Conservation (phyloP, 2,888 invertebrate genomes). For the Rotaria macrura region DNA sequence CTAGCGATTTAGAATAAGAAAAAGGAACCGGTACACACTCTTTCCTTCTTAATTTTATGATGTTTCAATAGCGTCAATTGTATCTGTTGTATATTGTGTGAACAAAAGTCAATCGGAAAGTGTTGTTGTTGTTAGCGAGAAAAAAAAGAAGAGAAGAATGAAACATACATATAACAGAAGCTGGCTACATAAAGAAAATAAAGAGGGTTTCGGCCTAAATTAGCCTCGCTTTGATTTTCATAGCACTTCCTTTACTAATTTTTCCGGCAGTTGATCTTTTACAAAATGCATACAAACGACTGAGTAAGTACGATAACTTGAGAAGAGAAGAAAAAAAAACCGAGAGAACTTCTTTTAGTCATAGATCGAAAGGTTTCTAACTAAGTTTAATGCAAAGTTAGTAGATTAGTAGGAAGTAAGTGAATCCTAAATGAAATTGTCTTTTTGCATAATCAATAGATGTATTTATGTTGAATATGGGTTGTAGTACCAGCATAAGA, state of each 20-base stretch:
- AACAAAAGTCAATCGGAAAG: slow-evolving; percentile 8
- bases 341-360: not conserved
- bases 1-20: not conserved
- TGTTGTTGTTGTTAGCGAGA: not conserved
- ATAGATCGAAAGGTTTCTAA: not conserved
- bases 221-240: slow-evolving; percentile 11
- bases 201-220: not conserved
- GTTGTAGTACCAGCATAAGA: not conserved
- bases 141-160: not conserved
- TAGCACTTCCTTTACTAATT: slow-evolving; percentile 6
- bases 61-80: not conserved
- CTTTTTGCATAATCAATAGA: slow-evolving; percentile 11
- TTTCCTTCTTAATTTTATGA: not conserved
- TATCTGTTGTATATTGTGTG: not conserved
- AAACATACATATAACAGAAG: not conserved
- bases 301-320: not conserved
- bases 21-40: not conserved
- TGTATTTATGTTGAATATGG: slow-evolving; percentile 7
- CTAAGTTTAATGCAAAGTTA: not conserved
- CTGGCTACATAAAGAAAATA: not conserved
- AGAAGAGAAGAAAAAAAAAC: not conserved
- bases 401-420: slow-evolving; percentile 15
- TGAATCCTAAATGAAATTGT: slow-evolving; percentile 3
- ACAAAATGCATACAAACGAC: not conserved
- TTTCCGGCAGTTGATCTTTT: not conserved